These are phyloP conservation scores for Elgonia sp. DNA, from an alignment of 2,888 invertebrate species.

Conservation along the genomic window DNA sequence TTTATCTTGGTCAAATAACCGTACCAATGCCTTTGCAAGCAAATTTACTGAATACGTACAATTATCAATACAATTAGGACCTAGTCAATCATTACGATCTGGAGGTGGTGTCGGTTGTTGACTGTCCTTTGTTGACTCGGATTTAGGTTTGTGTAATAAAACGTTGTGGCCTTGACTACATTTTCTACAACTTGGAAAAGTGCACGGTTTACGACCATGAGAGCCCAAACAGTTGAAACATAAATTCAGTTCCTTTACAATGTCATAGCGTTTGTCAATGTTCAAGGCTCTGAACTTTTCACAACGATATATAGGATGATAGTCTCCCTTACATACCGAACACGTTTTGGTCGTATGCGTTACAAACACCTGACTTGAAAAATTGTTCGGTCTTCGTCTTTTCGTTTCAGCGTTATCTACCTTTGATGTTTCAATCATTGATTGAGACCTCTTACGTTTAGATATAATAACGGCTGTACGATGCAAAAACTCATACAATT, in stretches of 20 bases:
- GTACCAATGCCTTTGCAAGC: no score
- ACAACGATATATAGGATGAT: not conserved
- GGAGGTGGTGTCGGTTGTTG: not conserved
- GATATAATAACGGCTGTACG: slow-evolving; percentile 21
- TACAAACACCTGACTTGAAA: not conserved
- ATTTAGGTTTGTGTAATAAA: not conserved
- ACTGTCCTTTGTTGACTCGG: not conserved
- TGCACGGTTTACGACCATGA: not conserved
- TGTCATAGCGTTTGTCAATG: not conserved
- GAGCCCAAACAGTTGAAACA: not conserved
- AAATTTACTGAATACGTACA: not conserved
- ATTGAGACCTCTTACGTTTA: not conserved
- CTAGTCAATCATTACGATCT: not conserved
- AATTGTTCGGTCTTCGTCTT: not conserved
- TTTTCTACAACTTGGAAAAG: not conserved
- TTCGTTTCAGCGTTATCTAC: not conserved
- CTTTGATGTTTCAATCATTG: not conserved
- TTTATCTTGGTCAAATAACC: not conserved
- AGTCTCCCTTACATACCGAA: not conserved
- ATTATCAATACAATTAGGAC: no score
- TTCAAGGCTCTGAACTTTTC: not conserved
- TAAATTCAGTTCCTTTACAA: not conserved
- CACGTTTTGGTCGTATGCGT: not conserved
- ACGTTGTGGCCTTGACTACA: not conserved
- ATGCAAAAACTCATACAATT: slow-evolving; percentile 64